Conservation (phyloP, 2,797 vertebrate genomes). For the Apogon hyalosoma region DNA sequence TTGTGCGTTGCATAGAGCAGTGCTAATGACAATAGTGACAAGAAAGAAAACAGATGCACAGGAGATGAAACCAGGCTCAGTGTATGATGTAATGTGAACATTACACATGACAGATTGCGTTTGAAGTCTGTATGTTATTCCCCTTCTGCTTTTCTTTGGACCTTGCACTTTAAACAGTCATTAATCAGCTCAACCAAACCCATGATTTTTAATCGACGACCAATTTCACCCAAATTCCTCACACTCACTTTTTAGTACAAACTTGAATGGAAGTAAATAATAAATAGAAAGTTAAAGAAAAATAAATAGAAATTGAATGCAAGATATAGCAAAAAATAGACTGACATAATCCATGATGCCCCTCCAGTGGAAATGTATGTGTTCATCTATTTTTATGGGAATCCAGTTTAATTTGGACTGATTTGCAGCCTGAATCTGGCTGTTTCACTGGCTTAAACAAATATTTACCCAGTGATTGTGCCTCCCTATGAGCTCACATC, state of each 20-base stretch:
- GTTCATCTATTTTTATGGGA: no score
- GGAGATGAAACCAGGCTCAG: not conserved
- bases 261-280: conserved; percentile 5
- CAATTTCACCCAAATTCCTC: not conserved
- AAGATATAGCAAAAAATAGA: no score
- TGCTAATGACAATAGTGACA: not conserved
- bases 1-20: not conserved
- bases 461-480: not conserved
- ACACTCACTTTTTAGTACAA: conserved; percentile 16
- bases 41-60: conserved; percentile 17
- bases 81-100: conserved; percentile 24
- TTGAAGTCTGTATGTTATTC: conserved; percentile 13
- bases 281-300: no score
- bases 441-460: no score
- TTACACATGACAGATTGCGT: conserved; percentile 7
- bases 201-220: conserved; percentile 9
- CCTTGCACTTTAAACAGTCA: conserved; percentile 7
- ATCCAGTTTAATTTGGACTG: no score
- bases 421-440: no score
- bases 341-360: no score
- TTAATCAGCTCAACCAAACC: conserved; percentile 23
- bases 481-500: not conserved
- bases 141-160: conserved; percentile 7
- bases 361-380: no score
- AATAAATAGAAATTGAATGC: no score